These are phyloP conservation scores for Frankliniella intonsa DNA, from an alignment of 2,888 invertebrate genomes.

Conservation along the genomic window DNA sequence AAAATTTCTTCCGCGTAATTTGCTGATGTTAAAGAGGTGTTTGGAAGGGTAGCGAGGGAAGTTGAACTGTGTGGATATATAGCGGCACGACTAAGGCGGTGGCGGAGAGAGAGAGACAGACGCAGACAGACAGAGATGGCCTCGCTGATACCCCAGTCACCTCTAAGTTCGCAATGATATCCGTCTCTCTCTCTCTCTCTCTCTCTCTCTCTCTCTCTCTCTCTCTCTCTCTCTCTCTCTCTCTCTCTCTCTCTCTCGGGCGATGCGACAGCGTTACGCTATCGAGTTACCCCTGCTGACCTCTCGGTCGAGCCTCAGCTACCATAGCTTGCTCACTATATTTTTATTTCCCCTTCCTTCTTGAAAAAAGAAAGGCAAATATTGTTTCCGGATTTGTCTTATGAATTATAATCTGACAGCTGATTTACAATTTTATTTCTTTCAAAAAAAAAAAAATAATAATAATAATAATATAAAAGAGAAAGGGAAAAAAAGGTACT, in stretches of 20 bases:
- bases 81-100: too few species aligned
- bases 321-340: too few species aligned
- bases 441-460: too few species aligned
- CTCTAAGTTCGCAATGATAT: not conserved
- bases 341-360: too few species aligned
- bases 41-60: slow-evolving; percentile 20
- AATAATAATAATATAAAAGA: too few species aligned
- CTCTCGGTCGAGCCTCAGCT: not conserved
- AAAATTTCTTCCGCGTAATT: too few species aligned
- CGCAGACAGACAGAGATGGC: slow-evolving; percentile 5
- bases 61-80: not conserved
- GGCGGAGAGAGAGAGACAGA: not conserved
- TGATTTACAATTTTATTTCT: too few species aligned
- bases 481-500: too few species aligned
- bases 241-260: not conserved
- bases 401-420: too few species aligned
- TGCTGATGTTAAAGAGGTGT: not conserved
- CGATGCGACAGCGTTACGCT: not conserved
- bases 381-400: too few species aligned
- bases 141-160: not conserved
- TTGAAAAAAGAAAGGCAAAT: too few species aligned
- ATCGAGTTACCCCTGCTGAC: not conserved
- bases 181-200: not conserved
- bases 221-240: not conserved
- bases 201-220: slow-evolving; percentile 1